Evolutionary conservation across 2,888 invertebrate species (phyloP).

Genomic region (Linnaemya tessellans): DNA sequence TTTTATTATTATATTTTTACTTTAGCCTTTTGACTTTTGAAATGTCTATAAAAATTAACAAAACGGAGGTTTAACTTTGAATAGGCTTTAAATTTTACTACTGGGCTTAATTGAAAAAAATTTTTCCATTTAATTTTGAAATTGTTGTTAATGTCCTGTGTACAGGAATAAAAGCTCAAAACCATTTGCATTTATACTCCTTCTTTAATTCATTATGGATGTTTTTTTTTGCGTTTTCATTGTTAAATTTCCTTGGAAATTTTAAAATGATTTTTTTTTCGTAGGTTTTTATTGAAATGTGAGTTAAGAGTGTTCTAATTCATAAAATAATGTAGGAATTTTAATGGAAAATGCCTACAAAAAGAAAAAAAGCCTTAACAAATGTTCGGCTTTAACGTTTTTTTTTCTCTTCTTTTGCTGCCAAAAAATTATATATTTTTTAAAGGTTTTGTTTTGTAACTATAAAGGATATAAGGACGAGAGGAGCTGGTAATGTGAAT

Average conservation of each 20-base stretch:
- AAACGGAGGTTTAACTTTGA: slow-evolving; percentile 16
- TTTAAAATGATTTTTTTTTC: slow-evolving; percentile 14
- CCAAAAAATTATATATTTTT: slow-evolving; percentile 48
- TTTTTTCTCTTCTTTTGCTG: slow-evolving; percentile 36
- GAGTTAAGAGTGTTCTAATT: slow-evolving; percentile 65
- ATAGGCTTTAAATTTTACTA: slow-evolving; percentile 48
- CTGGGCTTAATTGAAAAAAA: slow-evolving; percentile 52
- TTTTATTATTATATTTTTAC: slow-evolving; percentile 13
- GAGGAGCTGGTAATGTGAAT: slow-evolving; percentile 52
- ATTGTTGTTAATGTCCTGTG: slow-evolving; percentile 47
- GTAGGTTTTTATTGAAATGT: slow-evolving; percentile 36
- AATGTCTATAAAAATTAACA: slow-evolving; percentile 33
- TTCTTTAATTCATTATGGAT: slow-evolving; percentile 78
- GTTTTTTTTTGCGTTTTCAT: slow-evolving; percentile 71
- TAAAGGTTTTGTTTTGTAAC: slow-evolving; percentile 12
- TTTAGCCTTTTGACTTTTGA: slow-evolving; percentile 12
- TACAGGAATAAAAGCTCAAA: slow-evolving; percentile 77
- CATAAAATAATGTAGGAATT: slow-evolving; percentile 78
- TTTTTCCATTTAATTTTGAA: slow-evolving; percentile 28
- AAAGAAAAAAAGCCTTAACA: slow-evolving; percentile 75
- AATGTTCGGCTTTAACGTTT: slow-evolving; percentile 65
- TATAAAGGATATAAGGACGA: slow-evolving; percentile 57
- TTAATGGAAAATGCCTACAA: slow-evolving; percentile 81
- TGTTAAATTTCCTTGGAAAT: slow-evolving; percentile 26
- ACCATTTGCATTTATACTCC: slow-evolving; percentile 78